Evolutionary conservation across 1,140 invertebrate genomes (phyloP).

Genomic region (Ectropis grisescens): DNA sequence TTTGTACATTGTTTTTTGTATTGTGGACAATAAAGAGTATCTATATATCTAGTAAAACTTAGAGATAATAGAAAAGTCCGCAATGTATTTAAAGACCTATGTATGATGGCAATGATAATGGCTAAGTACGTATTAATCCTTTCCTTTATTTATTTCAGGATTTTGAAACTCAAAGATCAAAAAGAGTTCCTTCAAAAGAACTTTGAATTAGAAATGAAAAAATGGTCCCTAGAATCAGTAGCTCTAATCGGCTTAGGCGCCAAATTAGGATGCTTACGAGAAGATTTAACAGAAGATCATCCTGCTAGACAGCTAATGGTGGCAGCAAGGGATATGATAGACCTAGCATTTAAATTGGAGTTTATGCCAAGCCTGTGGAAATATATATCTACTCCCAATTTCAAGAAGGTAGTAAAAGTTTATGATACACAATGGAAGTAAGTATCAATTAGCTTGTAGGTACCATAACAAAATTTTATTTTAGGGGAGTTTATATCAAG

Average conservation of each 20-base stretch:
- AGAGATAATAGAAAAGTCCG: too few relatives aligned
- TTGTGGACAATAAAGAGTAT: too few relatives aligned
- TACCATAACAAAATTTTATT: too few relatives aligned
- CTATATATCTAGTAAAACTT: too few relatives aligned
- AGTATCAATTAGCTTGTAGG: slow-evolving; percentile 11
- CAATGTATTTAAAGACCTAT: too few relatives aligned
- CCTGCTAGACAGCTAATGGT: slow-evolving; percentile 73
- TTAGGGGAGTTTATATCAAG: too few relatives aligned
- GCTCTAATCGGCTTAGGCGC: slow-evolving; percentile 76
- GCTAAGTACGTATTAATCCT: too few relatives aligned
- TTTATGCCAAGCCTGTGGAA: slow-evolving; percentile 74
- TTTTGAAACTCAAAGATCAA: slow-evolving; percentile 23
- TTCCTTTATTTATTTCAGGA: slow-evolving; percentile 24
- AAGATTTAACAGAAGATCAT: slow-evolving; percentile 58
- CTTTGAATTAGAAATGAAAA: slow-evolving; percentile 75
- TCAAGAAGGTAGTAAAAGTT: slow-evolving; percentile 67
- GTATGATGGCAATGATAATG: too few relatives aligned
- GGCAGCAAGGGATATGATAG: slow-evolving; percentile 73
- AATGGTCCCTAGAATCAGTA: slow-evolving; percentile 79
- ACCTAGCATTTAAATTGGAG: slow-evolving; percentile 73
- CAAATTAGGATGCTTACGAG: slow-evolving; percentile 72
- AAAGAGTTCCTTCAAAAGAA: slow-evolving; percentile 30
- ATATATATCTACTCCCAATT: slow-evolving; percentile 69
- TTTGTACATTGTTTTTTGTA: too few relatives aligned
- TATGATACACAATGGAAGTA: slow-evolving; percentile 61